These are phyloP conservation scores for Myotis yumanensis DNA, from an alignment of 2,113 vertebrate genomes.

Conservation along the genomic window DNA sequence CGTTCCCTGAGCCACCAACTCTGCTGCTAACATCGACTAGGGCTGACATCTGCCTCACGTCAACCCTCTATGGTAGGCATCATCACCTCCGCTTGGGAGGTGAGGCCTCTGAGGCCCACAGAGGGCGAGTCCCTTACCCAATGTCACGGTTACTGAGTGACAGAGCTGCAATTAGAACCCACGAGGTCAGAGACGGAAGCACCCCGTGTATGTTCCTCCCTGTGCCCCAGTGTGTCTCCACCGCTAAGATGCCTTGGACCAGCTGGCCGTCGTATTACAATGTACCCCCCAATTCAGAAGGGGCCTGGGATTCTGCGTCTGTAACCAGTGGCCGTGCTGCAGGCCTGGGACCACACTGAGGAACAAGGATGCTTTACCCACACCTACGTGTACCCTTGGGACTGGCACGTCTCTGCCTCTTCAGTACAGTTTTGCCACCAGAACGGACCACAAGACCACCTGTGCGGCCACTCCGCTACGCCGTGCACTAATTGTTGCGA, in stretches of 20 bases:
- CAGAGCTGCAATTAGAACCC: not conserved
- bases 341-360: not conserved
- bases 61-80: not conserved
- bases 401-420: not conserved
- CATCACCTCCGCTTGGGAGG: not conserved
- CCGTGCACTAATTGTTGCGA: not conserved
- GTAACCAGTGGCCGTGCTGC: not conserved
- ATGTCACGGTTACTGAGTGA: not conserved
- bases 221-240: not conserved
- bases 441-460: not conserved
- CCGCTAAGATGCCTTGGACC: not conserved
- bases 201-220: rapidly evolving
- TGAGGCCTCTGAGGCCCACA: not conserved
- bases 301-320: not conserved
- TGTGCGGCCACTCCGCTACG: rapidly evolving
- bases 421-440: not conserved
- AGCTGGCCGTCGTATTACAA: not conserved
- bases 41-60: not conserved
- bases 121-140: not conserved
- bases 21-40: not conserved
- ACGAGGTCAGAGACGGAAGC: not conserved
- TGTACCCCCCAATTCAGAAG: not conserved
- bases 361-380: not conserved
- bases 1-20: not conserved
- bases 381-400: rapidly evolving